Base-by-base conservation (phyloP, 2,888 invertebrate genomes). In the Gymnoscelis rufifasciata region DNA sequence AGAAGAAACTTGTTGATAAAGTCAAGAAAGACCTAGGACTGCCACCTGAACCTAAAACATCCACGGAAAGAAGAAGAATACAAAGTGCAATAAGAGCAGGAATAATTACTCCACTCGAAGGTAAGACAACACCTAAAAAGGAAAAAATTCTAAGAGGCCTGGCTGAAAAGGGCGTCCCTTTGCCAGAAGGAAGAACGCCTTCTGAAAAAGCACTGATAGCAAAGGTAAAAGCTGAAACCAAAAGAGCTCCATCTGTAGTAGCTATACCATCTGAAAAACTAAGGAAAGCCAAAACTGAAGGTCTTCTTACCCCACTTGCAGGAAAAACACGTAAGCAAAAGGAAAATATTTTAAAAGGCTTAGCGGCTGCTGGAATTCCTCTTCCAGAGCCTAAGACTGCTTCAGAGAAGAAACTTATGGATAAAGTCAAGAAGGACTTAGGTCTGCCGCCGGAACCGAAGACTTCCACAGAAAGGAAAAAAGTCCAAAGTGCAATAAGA, bases 331-430 rank as follows among this genome's bases (percentile, higher is more conserved):
- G 55, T 0, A 51, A 53, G 38, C 57, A 66, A 35, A 62, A 57
- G 44, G 66, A 66, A 55, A 63, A 64, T 31, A 61, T 64, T 6
- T n/a, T 65, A 1, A 56, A 31, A 47, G 62, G 54, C 1, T 44
- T 69, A 35, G 67, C 58, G 3, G 56, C 41, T 38, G 51, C 58
- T 12, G 68, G 68, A 0, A 12, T 68, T 1, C 62, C 63, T 0
- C 47, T 74, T 1, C 71, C 71, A 1, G 64, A 66, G 38, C 68
- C 46, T 0, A 66, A 65, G 58, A 67, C 70, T 2, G 11, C 56
- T 0, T 72, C 72, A 0, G 74, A 68, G 15, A 62, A 60, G 29
- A 53, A 56, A 33, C 5, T 62, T 1, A 41, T 60, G 1, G 53
- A 57, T 6, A 64, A 64, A 52, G 40, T 60, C 31, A 30, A 43